Evolutionary conservation across 2,113 vertebrate genomes (phyloP).

Genomic region (Zapus hudsonius): DNA sequence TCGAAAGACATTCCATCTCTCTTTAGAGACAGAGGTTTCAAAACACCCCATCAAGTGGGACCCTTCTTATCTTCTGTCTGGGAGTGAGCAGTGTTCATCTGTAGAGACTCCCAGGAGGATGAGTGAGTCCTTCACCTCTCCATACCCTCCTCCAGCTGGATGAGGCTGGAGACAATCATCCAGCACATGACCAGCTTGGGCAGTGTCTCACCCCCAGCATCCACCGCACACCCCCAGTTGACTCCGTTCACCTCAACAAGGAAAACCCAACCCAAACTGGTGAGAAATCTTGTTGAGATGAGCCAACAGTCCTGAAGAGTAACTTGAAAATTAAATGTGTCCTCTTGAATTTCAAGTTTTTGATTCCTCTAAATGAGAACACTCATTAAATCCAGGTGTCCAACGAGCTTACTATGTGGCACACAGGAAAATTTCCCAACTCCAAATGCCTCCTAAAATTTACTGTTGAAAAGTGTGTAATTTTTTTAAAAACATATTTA

Average conservation of each 20-base stretch:
- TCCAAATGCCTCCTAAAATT: conserved; percentile 16
- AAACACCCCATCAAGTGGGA: neutral
- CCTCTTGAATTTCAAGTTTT: conserved; percentile 35
- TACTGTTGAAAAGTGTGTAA: conserved; percentile 29
- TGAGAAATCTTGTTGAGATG: neutral
- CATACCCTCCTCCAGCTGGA: no score
- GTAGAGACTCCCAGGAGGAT: neutral
- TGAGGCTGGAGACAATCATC: neutral
- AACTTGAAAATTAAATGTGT: conserved; percentile 19
- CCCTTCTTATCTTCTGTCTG: neutral
- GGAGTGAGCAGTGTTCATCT: neutral
- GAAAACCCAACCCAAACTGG: neutral
- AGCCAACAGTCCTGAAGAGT: conserved; percentile 9
- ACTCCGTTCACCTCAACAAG: neutral
- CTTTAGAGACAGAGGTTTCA: neutral
- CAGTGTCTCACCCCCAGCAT: neutral
- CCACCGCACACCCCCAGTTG: neutral
- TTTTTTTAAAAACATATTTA: no score
- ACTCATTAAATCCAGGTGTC: neutral
- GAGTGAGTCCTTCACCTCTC: neutral
- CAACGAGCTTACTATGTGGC: neutral
- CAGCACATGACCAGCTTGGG: neutral
- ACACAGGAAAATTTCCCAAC: neutral
- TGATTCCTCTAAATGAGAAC: conserved; percentile 16
- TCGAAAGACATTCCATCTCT: neutral